Base-by-base conservation (phyloP, 2,797 vertebrate species). In the Poeciliopsis infans region DNA sequence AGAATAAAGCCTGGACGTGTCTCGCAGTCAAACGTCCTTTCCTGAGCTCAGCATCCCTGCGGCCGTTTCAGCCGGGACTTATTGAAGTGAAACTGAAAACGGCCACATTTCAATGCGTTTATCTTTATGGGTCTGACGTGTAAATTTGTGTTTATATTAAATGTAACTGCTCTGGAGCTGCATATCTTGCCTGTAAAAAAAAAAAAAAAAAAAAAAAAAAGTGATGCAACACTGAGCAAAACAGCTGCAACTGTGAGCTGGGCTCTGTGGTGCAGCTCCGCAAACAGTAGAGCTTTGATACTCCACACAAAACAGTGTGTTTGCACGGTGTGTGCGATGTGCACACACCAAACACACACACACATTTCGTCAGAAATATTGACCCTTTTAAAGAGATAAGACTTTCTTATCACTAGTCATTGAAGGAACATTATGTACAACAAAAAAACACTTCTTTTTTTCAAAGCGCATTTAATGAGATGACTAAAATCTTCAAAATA, bases 171-270 rank as follows among this genome's bases (percentile, higher is more conserved):
- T 80, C 5, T 66, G 45, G 80, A 85, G 85, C 83, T 83, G 84
- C 81, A 83, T 66, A 36, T 79, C 83, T 51, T 83, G 80, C 77
- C 73, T 78, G 66, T 78, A 41, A 33, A 70, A 72, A 55, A 55
- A 3, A 70, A 72, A 70, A n/a, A 8, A 55, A n/a, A 25, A 1
- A 39, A 8, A 23, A 12, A 46, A 51, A 8, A 7, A 79, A 83
- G 85, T 93, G 94, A 94, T 93, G 94, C 88, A 94, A 94, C 74
- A 53, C 79, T 91, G 92, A 93, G 88, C 88, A 86, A 90, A 90
- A 84, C 45, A 79, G 81, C 81, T 88, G 94, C 90, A 93, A 95
- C 81, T 33, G 74, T 75, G 70, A 15, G 36, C 16, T 71, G 77
- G 76, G 76, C 75, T 75, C 76, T 87, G 88, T 81, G 80, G 76